Percentiles rank a stretch among this genome's conserved stretches.
phyloP scores from a whole-genome alignment of 2,113 vertebrate species.

The Uria aalge region DNA sequence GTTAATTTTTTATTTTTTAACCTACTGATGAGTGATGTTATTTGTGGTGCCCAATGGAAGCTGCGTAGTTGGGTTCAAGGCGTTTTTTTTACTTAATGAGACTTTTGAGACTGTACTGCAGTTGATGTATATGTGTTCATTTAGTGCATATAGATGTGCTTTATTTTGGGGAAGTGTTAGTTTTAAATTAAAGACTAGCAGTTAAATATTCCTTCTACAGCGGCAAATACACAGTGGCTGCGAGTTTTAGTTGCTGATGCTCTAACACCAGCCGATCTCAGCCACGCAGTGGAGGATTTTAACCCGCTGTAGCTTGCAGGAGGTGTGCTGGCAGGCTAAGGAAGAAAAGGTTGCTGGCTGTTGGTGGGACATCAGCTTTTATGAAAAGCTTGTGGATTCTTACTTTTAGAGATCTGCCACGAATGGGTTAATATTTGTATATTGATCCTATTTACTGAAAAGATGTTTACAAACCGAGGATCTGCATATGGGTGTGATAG shows the following conservation, averaged over 20 bases:
- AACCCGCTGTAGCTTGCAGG: not conserved
- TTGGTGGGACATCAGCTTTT: not conserved
- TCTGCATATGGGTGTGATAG: not conserved
- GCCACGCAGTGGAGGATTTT: not conserved
- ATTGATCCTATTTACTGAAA: not conserved
- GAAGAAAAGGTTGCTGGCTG: not conserved
- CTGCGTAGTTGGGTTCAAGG: not conserved
- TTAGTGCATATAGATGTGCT: not conserved
- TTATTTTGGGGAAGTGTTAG: slow-evolving; percentile 45
- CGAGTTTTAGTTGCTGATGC: not conserved
- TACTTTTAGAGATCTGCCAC: not conserved
- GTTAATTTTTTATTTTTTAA: not conserved
- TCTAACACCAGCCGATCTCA: not conserved
- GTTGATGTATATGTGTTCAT: not conserved
- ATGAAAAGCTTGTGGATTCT: not conserved
- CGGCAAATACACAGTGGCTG: not conserved
- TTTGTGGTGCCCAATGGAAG: not conserved
- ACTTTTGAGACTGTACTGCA: not conserved
- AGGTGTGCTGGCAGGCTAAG: not conserved
- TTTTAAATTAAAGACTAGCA: slow-evolving; percentile 41
- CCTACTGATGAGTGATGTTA: not conserved
- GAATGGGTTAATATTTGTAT: not conserved
- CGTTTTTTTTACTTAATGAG: not conserved
- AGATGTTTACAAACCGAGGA: not conserved
- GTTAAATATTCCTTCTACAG: not conserved